Evolutionary conservation across 2,888 invertebrate genomes (phyloP).

Genomic region (Tetragonula carbonaria): DNA sequence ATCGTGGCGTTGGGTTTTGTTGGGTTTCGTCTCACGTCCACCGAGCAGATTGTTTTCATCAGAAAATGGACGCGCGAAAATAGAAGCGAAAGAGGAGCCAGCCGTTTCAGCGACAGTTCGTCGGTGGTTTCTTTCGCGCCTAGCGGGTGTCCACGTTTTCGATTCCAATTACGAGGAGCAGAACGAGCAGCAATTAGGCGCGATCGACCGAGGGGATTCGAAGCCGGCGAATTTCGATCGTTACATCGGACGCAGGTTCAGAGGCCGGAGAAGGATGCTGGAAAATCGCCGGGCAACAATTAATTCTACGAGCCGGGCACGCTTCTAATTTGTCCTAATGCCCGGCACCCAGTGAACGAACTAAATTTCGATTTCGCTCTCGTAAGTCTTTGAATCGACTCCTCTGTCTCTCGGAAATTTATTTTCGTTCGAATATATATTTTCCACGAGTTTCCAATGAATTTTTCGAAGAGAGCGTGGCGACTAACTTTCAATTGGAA

Average conservation of each 20-base stretch:
- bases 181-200: constrained; percentile 62
- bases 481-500: too few species aligned
- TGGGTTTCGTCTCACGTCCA: neutral
- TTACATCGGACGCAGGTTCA: constrained; percentile 40
- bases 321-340: constrained; percentile 64
- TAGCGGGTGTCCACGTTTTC: constrained; percentile 44
- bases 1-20: neutral
- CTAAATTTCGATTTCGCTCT: constrained; percentile 41
- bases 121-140: constrained; percentile 31
- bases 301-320: constrained; percentile 58
- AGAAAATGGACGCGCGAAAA: neutral
- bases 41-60: constrained; percentile 14
- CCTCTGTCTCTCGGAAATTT: neutral
- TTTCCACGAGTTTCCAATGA: neutral
- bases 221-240: constrained; percentile 41
- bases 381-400: constrained; percentile 42
- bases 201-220: constrained; percentile 57
- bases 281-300: constrained; percentile 68
- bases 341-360: constrained; percentile 25
- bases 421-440: neutral
- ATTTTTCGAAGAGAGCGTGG: neutral
- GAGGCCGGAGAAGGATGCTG: constrained; percentile 16
- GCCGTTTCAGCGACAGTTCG: constrained; percentile 18
- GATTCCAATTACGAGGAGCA: constrained; percentile 56
- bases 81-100: neutral